Evolutionary conservation across 2,113 vertebrate species (phyloP).

Genomic region (Myiopsitta monachus): DNA sequence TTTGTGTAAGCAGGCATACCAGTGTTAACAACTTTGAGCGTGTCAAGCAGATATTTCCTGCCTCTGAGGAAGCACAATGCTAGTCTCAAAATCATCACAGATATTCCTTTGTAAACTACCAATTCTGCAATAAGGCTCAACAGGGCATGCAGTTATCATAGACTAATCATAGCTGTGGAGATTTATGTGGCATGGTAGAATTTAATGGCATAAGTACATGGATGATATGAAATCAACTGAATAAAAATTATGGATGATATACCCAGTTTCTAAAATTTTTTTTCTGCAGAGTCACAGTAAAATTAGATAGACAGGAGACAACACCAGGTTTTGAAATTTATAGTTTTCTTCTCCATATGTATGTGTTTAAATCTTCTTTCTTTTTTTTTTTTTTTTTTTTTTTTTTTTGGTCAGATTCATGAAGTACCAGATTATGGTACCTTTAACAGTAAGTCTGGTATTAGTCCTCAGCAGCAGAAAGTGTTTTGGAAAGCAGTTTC

Average conservation of each 20-base stretch:
- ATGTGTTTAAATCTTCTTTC: not conserved
- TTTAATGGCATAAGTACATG: not conserved
- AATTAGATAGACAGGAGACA: not conserved
- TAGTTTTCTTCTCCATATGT: not conserved
- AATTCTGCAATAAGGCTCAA: conserved; percentile 37
- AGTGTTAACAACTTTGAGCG: not conserved
- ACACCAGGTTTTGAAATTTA: not conserved
- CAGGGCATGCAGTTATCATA: not conserved
- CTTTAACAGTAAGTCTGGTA: not conserved
- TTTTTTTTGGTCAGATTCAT: not conserved
- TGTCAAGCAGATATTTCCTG: not conserved
- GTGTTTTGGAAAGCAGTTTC: not conserved
- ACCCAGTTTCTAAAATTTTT: not conserved
- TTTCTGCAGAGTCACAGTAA: not conserved
- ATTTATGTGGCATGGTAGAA: conserved; percentile 1
- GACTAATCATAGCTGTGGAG: not conserved
- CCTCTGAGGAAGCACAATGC: not conserved
- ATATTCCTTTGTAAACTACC: conserved; percentile 27
- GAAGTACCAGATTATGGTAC: not conserved
- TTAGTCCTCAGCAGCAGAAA: not conserved
- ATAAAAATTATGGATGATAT: not conserved
- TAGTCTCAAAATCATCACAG: conserved; percentile 6
- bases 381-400: not conserved
- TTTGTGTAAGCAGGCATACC: not conserved
- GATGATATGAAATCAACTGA: not conserved